A percentile compares a stretch with the other conserved stretches of the same genome.
Evolutionary conservation across 2,113 vertebrate genomes (phyloP).

Genomic region (Clinocottus analis): DNA sequence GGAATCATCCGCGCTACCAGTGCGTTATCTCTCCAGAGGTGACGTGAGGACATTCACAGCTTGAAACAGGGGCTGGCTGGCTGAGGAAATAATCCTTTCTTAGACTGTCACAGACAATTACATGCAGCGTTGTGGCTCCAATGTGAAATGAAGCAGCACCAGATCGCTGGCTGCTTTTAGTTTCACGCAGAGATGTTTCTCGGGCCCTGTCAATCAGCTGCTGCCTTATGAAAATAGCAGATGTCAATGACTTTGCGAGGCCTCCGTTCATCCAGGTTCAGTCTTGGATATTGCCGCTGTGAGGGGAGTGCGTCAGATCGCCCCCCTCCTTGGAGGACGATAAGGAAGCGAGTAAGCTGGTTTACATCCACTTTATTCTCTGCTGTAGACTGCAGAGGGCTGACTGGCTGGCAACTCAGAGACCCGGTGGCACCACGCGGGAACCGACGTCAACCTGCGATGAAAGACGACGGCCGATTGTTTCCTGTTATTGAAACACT

Average conservation of each 20-base stretch:
- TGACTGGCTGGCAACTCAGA: constrained; percentile 72
- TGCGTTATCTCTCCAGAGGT: not conserved
- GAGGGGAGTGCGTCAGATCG: constrained; percentile 63
- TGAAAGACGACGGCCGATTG: constrained; percentile 79
- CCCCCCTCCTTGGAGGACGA: constrained; percentile 66
- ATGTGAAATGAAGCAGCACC: constrained; percentile 17
- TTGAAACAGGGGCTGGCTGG: not conserved
- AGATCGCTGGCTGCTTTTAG: constrained; percentile 17
- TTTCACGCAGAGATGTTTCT: constrained; percentile 16
- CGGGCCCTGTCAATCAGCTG: constrained; percentile 23
- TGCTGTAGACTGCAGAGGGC: constrained; percentile 36
- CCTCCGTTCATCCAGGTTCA: constrained; percentile 38
- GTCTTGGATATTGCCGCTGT: constrained; percentile 47
- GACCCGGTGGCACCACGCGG: constrained; percentile 76
- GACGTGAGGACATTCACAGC: not conserved
- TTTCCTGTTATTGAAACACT: constrained; percentile 86
- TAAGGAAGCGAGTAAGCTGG: constrained; percentile 73
- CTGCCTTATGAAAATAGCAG: constrained; percentile 6
- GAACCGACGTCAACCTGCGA: constrained; percentile 71
- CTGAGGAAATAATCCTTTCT: constrained; percentile 13
- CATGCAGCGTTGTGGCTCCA: constrained; percentile 1
- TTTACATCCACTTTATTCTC: constrained; percentile 53
- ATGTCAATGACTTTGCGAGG: constrained; percentile 13
- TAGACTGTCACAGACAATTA: constrained; percentile 16
- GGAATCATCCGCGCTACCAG: not conserved